A percentile compares a stretch with the other conserved stretches of the same genome.
Evolutionary conservation across 2,888 invertebrate genomes (phyloP).

Genomic region (Leucophenga maculata): DNA sequence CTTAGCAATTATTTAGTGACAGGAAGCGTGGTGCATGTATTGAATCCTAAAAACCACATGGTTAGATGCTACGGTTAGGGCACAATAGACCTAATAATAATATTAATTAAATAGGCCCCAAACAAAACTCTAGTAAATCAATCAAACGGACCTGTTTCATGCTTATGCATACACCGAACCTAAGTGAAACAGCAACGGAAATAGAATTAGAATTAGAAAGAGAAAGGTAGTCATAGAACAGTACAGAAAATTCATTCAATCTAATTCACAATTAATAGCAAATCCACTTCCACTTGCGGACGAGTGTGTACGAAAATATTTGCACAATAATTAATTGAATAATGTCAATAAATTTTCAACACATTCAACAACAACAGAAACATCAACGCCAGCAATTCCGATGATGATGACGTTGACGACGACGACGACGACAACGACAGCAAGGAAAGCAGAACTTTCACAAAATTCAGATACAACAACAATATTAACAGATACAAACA

Average conservation of each 20-base stretch:
- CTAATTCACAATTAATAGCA: slow-evolving; percentile 70
- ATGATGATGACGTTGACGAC: not conserved
- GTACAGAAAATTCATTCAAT: slow-evolving; percentile 54
- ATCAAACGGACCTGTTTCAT: too few relatives aligned
- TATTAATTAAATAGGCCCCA: too few relatives aligned
- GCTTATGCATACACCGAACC: slow-evolving; percentile 22
- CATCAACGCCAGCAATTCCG: slow-evolving; percentile 1
- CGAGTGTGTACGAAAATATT: slow-evolving; percentile 58
- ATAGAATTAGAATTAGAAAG: slow-evolving; percentile 38
- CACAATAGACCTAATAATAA: too few relatives aligned
- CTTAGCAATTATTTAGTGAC: too few relatives aligned
- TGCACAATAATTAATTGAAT: slow-evolving; percentile 71
- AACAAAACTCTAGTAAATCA: too few relatives aligned
- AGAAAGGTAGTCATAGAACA: slow-evolving; percentile 9
- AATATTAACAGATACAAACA: slow-evolving; percentile 29
- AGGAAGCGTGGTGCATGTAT: too few relatives aligned
- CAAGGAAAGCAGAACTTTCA: slow-evolving; percentile 4
- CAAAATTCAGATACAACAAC: slow-evolving; percentile 14
- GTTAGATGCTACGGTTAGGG: too few relatives aligned
- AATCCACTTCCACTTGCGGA: slow-evolving; percentile 60
- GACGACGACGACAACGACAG: too few relatives aligned
- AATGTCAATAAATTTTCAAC: slow-evolving; percentile 70
- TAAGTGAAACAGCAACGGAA: slow-evolving; percentile 34
- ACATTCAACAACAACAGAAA: slow-evolving; percentile 57
- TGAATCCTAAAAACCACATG: too few relatives aligned